A percentile compares a stretch with the other conserved stretches of the same genome.
Evolutionary conservation across 2,797 vertebrate species (phyloP).

Genomic region (Hybognathus amarus): DNA sequence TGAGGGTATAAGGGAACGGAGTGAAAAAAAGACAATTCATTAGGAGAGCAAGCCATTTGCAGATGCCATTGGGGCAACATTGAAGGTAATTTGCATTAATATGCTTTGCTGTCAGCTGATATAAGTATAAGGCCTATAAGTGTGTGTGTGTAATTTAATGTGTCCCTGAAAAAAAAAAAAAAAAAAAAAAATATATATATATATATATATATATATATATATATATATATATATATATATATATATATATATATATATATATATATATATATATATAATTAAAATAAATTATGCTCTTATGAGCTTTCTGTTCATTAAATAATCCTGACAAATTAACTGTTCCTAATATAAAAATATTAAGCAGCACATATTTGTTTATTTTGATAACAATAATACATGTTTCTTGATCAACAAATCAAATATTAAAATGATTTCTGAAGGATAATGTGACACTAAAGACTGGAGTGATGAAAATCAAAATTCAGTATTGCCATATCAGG

Average conservation of each 20-base stretch:
- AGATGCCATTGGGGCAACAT: conserved; percentile 19
- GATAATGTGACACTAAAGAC: not conserved
- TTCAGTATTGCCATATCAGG: not conserved
- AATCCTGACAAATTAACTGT: not conserved
- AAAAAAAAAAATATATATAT: no score
- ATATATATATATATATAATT: no score
- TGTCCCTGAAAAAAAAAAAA: no score
- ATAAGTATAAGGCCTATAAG: not conserved
- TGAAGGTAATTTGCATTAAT: conserved; percentile 19
- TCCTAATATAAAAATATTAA: not conserved
- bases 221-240: no score
- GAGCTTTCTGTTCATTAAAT: not conserved
- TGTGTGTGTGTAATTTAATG: no score
- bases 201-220: no score
- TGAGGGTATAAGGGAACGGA: conserved; percentile 36
- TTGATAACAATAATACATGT: not conserved
- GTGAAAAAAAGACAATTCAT: conserved; percentile 35
- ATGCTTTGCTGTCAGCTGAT: conserved; percentile 8
- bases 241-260: no score
- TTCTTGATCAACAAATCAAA: not conserved
- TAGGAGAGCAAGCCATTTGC: conserved; percentile 33
- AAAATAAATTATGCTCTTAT: not conserved
- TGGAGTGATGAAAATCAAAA: not conserved
- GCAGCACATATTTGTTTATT: not conserved
- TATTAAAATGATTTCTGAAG: not conserved